Base-by-base conservation (phyloP, 2,113 vertebrate genomes). In the Otolemur garnettii region DNA sequence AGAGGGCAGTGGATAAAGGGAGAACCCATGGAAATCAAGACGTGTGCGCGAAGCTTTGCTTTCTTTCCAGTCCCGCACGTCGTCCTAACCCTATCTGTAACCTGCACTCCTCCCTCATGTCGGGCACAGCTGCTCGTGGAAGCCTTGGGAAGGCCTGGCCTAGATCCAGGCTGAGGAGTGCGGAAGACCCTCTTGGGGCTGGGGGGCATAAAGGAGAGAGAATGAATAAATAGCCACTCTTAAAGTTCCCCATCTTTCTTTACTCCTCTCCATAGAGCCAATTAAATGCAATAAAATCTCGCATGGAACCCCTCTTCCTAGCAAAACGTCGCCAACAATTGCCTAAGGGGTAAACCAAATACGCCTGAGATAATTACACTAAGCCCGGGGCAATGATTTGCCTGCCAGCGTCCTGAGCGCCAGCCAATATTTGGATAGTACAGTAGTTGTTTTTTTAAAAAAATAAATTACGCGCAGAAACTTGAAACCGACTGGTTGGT, bases 241-340 rank as follows among this genome's bases (percentile, higher is more conserved):
- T 94, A 68, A 94, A 92, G 60, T 69, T 81, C 90, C 85, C 92
- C 83, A 11, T 96, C 45, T 80, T 97, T 87, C 89, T 94, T 69
- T 81, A 83, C 95, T 78, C 72, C 60, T 74, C 74, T 97, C 95
- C 59, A 26, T 19, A 42, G 87, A 85, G 87, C 72, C 93, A 97
- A n/a, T 71, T 95, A 96, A 97, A 96, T 55, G 80, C 97, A 42
- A 53, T 93, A 96, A 98, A 97, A 92, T 93, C 95, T 17, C 2
- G 15, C n/a, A 28, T 1, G 91, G 71, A 94, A 96, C 78, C 93
- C 88, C 79, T 75, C 60, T 90, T 60, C 64, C 85, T 78, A 75
- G 60, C 72, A 62, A 92, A 93, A n/a, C 35, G 38, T 69, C 60
- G 95, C 96, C 89, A 64, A 75, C 0, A 30, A n/a, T 69, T 90